Base-by-base conservation (phyloP, 2,888 invertebrate genomes). In the Macropis europaea region DNA sequence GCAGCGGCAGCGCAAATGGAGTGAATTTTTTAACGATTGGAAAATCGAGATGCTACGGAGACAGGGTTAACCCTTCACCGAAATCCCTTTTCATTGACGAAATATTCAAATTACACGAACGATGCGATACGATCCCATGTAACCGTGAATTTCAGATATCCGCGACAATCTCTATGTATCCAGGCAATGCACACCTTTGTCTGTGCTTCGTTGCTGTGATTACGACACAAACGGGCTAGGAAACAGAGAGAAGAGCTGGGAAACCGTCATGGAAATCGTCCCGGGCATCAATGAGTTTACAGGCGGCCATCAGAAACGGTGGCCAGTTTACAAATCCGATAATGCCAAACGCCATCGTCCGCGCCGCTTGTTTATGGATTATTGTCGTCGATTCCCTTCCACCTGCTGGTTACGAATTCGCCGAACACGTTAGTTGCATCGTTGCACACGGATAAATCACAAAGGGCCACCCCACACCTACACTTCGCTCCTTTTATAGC, bases 261-360 rank as follows among this genome's bases (percentile, higher is more conserved):
- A 50, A 63, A 59, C 60, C 38, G 32, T 7, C 13, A 17, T 24
- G 15, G 43, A n/a, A 48, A 47, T 22, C 30, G 34, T 36, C 28
- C 13, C 22, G 22, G 19, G 40, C 69, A 56, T 73, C 70, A 50
- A 79, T 71, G 80, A 73, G 70, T 79, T 76, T 79, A 60, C 79
- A 47, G 47, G 34, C 32, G 54, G 47, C 40, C 73, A 70, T 73
- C 61, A 70, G 68, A 69, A 80, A 73, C 76, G 72, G 45, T 19
- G 43, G 62, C 69, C 66, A 64, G 76, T 79, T 84, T 80, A 82
- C 83, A 81, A 84, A 83, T 84, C 83, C 82, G 78, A 84, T 86
- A 84, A 84, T 73, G 60, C 76, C 73, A 79, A 82, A 81, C 76
- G 68, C 77, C 75, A 74, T 71, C 79, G 75, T 75, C 70, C 68